Conservation (phyloP, 2,113 vertebrate genomes). For the Brachionichthys hirsutus region DNA sequence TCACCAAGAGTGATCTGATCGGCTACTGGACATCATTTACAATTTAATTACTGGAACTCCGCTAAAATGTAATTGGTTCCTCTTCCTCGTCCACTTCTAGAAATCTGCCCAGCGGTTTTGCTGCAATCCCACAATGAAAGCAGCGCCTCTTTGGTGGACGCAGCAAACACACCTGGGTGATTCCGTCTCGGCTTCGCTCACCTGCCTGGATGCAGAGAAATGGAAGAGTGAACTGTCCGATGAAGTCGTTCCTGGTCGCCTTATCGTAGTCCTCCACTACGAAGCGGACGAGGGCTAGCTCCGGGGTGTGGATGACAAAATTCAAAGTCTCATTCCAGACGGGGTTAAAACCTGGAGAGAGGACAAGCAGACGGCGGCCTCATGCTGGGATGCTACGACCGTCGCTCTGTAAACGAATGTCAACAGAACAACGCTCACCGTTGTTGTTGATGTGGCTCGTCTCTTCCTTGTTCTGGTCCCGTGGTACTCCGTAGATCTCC, state of each 20-base stretch:
- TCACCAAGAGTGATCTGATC: too few species aligned
- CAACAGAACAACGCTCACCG: conserved; percentile 66
- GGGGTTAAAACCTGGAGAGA: conserved; percentile 89
- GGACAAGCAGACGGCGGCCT: not conserved
- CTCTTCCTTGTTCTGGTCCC: conserved; percentile 83
- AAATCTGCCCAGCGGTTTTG: too few species aligned
- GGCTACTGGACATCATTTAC: too few species aligned
- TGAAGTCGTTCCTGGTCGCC: conserved; percentile 88
- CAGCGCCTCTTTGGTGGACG: too few species aligned
- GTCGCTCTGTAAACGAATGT: too few species aligned
- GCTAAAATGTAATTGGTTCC: too few species aligned
- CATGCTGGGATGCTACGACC: too few species aligned
- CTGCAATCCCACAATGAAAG: too few species aligned
- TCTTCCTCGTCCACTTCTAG: too few species aligned
- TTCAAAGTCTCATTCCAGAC: conserved; percentile 86
- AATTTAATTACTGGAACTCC: too few species aligned
- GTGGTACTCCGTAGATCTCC: conserved; percentile 85
- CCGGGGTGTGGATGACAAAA: conserved; percentile 84
- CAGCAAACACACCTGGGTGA: too few species aligned
- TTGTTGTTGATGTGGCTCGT: conserved; percentile 92
- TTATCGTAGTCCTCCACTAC: conserved; percentile 92
- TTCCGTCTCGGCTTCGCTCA: too few species aligned
- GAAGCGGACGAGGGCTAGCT: conserved; percentile 90
- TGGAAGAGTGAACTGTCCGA: conserved; percentile 92
- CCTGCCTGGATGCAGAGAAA: conserved; percentile 87